Base-by-base conservation (phyloP, 2,888 invertebrate species). In the Spodoptera picta region DNA sequence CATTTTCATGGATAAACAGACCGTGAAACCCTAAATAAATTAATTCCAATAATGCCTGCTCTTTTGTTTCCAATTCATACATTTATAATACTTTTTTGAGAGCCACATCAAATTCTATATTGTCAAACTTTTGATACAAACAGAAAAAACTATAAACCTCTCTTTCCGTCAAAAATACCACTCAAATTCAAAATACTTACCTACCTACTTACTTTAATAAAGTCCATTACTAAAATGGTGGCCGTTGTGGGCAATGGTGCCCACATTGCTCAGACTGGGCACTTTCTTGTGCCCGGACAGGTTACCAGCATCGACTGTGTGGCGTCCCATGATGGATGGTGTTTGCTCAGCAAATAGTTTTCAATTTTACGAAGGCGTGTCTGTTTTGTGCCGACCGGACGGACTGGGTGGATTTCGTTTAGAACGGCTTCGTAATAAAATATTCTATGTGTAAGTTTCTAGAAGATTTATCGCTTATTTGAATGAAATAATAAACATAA, bases 301-400 rank as follows among this genome's bases (percentile, higher is more conserved):
- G 82, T 76, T 80, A 76, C 83, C 83, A 84, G 85, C 89, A 91
- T 90, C 85, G 77, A 86, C 88, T 92, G 91, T 92, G 91, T 92
- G 92, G 87, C 84, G 80, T 54, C 82, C 82, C 71, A 76, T 94
- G 94, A 94, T 94, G 89, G 93, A 94, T 94, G 86, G 76, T 92
- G 94, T 94, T 91, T 93, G 89, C 73, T 85, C 81, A 71, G 84
- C 90, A 93, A 94, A 94, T 93, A 93, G 90, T 92, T 93, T 93
- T 92, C 92, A 91, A 92, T 91, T 90, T 89, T 87, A 89, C 85
- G 86, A 86, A 85, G 82, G 75, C 80, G 76, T 69, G 72, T 59
- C 69, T 64, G 62, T 61, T 51, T 67, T 48, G 6, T 53, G 41
- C 56, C 36, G 57, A 55, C 69, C 63, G 66, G 52, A 59, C 70